Percentiles rank a stretch among this genome's conserved stretches.
Conservation (phyloP, 2,113 vertebrate genomes). For the Hymenochirus boettgeri region DNA sequence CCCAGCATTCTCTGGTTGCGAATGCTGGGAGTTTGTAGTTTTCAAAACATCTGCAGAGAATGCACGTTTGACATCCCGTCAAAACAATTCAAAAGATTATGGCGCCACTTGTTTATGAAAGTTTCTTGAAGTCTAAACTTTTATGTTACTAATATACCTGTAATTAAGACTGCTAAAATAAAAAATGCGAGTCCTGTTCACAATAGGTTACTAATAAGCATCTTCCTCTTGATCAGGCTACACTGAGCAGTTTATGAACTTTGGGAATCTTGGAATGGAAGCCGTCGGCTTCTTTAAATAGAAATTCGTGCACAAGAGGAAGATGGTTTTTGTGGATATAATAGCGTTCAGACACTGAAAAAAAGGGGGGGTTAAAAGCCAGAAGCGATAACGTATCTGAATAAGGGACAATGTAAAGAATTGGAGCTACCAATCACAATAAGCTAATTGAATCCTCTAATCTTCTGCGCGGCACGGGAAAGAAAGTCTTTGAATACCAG, state of each 20-base stretch:
- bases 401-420: constrained; percentile 6
- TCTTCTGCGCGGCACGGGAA: constrained; percentile 10
- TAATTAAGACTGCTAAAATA: background rate
- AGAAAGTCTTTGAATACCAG: background rate
- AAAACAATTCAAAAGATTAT: too few species aligned
- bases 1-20: too few species aligned
- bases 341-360: background rate
- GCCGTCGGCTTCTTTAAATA: background rate
- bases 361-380: background rate
- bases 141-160: too few species aligned
- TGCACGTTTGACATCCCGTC: too few species aligned
- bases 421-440: background rate
- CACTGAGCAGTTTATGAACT: background rate
- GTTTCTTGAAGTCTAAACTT: too few species aligned
- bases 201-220: background rate
- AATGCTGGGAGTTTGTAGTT: too few species aligned
- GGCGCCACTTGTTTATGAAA: too few species aligned
- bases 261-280: background rate
- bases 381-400: constrained; percentile 17
- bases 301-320: background rate
- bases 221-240: background rate
- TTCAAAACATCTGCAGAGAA: too few species aligned
- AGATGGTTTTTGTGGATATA: background rate
- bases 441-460: constrained; percentile 15
- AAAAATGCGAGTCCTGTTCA: background rate